Percentiles rank a stretch among this genome's conserved stretches.
Conservation (phyloP, 2,113 vertebrate species). For the Kryptolebias marmoratus region DNA sequence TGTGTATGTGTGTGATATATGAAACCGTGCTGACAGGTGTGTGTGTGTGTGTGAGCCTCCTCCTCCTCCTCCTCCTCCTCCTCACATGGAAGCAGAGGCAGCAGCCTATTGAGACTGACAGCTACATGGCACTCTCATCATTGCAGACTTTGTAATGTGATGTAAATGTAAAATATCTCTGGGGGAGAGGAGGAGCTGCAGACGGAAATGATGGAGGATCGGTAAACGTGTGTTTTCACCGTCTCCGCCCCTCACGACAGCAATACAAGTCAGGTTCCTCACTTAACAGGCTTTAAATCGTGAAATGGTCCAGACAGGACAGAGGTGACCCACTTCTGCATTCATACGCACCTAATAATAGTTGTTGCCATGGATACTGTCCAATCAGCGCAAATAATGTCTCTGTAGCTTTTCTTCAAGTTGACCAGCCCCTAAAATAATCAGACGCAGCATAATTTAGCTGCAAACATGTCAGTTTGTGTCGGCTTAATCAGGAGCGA, state of each 20-base stretch:
- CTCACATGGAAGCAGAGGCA: conserved; percentile 41
- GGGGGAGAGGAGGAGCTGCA: background rate
- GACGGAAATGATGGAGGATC: background rate
- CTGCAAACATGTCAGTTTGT: background rate
- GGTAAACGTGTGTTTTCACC: background rate
- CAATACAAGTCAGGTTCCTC: background rate
- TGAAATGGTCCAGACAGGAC: background rate
- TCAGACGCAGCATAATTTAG: background rate
- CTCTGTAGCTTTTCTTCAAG: conserved; percentile 1
- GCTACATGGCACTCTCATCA: conserved; percentile 52
- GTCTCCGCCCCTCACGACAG: background rate
- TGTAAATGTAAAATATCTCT: conserved; percentile 53
- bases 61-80: conserved; percentile 12
- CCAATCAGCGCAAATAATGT: conserved; percentile 22
- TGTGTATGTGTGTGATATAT: conserved; percentile 14
- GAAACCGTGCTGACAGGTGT: conserved; percentile 2
- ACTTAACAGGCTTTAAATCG: conserved; percentile 2
- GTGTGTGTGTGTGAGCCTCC: conserved; percentile 4
- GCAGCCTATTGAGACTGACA: conserved; percentile 42
- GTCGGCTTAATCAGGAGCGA: background rate
- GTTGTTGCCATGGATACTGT: conserved; percentile 48
- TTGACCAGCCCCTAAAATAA: background rate
- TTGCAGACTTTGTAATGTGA: conserved; percentile 54
- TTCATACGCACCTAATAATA: conserved; percentile 35
- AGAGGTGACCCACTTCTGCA: conserved; percentile 2